phyloP scores from a whole-genome alignment of 53 echinoderm and acorn worm species.

The Paracentrotus lividus region DNA sequence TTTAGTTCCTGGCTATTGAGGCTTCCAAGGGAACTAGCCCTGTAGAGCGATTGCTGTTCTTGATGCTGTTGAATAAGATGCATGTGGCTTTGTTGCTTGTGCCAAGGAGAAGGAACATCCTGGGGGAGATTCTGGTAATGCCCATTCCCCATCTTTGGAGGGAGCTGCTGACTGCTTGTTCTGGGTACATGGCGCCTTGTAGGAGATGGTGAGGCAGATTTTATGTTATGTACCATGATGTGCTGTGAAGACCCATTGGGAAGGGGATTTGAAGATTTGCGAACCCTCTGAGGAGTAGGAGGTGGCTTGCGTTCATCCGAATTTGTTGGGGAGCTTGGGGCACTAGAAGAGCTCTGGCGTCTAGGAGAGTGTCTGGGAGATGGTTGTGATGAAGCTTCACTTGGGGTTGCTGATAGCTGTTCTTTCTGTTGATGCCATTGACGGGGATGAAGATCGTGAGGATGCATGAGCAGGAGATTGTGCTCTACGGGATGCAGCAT shows the following conservation, averaged over 20 bases:
- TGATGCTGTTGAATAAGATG: conserved; percentile 69
- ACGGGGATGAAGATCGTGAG: conserved; percentile 85
- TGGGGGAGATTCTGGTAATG: conserved; percentile 50
- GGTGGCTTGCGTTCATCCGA: conserved; percentile 65
- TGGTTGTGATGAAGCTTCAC: conserved; percentile 77
- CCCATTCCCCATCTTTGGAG: conserved; percentile 71
- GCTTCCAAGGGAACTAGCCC: conserved; percentile 60
- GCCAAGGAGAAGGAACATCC: conserved; percentile 69
- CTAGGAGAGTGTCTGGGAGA: conserved; percentile 80
- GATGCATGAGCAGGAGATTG: conserved; percentile 85
- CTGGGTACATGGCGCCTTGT: conserved; percentile 64
- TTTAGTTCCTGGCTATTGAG: conserved; percentile 67
- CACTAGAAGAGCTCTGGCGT: conserved; percentile 61
- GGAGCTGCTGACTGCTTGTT: conserved; percentile 64
- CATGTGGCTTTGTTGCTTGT: conserved; percentile 56
- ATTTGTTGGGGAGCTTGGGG: conserved; percentile 68
- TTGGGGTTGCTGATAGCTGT: conserved; percentile 68
- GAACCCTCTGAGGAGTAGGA: conserved; percentile 61
- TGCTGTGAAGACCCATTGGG: conserved; percentile 53
- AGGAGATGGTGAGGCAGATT: conserved; percentile 69
- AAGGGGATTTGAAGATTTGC: conserved; percentile 69
- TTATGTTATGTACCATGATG: conserved; percentile 73
- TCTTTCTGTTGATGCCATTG: conserved; percentile 79
- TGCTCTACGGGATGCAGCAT: conserved; percentile 78
- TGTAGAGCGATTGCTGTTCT: conserved; percentile 58